These are phyloP conservation scores for Platerodrilus igneus DNA, from an alignment of 2,888 invertebrate species.

Conservation along the genomic window DNA sequence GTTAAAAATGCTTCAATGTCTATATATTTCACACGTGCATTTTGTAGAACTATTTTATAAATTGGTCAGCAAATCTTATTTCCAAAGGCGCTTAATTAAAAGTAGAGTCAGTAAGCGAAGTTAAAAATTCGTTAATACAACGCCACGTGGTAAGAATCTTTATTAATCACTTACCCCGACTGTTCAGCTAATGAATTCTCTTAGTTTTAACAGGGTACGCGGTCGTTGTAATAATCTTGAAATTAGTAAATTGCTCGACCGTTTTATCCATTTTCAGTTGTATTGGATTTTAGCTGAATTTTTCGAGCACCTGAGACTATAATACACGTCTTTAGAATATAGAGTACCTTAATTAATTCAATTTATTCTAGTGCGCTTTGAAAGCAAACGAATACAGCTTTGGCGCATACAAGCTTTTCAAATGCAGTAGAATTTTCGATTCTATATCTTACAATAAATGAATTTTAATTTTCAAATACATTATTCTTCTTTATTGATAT, in stretches of 20 bases:
- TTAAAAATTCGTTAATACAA: too few species aligned
- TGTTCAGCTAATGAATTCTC: slow-evolving; percentile 16
- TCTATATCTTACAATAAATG: too few species aligned
- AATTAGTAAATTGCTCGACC: slow-evolving; percentile 16
- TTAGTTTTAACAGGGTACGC: slow-evolving; percentile 9
- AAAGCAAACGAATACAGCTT: slow-evolving; percentile 13
- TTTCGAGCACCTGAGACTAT: slow-evolving; percentile 21
- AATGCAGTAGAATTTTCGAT: too few species aligned
- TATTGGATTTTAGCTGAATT: slow-evolving; percentile 15
- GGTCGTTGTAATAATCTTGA: slow-evolving; percentile 13
- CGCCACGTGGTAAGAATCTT: slow-evolving; percentile 14
- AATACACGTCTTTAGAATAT: slow-evolving; percentile 17
- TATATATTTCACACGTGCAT: too few species aligned
- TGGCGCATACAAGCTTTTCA: slow-evolving; percentile 20
- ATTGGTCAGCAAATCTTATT: too few species aligned
- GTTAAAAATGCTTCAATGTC: too few species aligned
- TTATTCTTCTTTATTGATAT: too few species aligned
- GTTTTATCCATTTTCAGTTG: slow-evolving; percentile 6
- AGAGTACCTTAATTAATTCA: slow-evolving; percentile 21
- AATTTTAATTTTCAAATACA: too few species aligned
- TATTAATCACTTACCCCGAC: slow-evolving; percentile 17
- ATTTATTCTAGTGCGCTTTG: slow-evolving; percentile 18
- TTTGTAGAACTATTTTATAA: too few species aligned
- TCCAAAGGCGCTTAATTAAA: too few species aligned
- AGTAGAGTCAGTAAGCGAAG: too few species aligned